Evolutionary conservation across 2,797 vertebrate species (phyloP), one percentile per base, ranked within the genome.

Genomic region (Epinephelus awoara): DNA sequence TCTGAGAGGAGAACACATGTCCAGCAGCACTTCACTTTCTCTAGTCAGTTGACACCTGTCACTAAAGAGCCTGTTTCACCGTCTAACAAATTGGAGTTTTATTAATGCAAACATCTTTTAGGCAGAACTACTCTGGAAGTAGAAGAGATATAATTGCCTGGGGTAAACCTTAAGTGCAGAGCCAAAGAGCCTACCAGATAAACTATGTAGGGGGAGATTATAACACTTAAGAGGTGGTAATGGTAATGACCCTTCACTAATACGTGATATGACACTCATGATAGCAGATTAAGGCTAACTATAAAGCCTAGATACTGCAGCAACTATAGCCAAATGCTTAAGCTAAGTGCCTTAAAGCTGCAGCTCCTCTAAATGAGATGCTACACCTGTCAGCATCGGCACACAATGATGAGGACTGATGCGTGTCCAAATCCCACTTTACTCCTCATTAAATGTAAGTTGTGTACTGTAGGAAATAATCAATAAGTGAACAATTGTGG

Each of bases 1-100:
- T 95, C 90, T 95, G 88, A 92, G 75, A 57, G 25, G 21, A 34
- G 59, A 67, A n/a, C 42, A 9, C n/a, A 15, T 8, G 5, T 80
- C 61, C 63, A 23, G 59, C 82, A 75, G 42, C 67, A 54, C 57
- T 34, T 62, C 69, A 6, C 8, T 0, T 29, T 69, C 47, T 71
- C 23, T 51, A 25, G 51, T 57, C 67, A 55, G 6, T n/a, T 21
- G 56, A 54, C 44, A 69, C 42, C 40, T 21, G 23, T 49, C 67
- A 50, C 54, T 47, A 57, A 13, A 71, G 42, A 78, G 67, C 75
- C 62, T 46, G 42, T 72, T 84, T 66, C 67, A 58, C 51, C 14
- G 12, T 17, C 25, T 47, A n/a, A 71, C 67, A 68, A 64, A 67
- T 34, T 74, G 71, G 54, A 69, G 25, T 75, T 66, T 76, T 25